A percentile compares a stretch with the other conserved stretches of the same genome.
Conservation (phyloP, 2,113 vertebrate genomes). For the Sebastes fasciatus region DNA sequence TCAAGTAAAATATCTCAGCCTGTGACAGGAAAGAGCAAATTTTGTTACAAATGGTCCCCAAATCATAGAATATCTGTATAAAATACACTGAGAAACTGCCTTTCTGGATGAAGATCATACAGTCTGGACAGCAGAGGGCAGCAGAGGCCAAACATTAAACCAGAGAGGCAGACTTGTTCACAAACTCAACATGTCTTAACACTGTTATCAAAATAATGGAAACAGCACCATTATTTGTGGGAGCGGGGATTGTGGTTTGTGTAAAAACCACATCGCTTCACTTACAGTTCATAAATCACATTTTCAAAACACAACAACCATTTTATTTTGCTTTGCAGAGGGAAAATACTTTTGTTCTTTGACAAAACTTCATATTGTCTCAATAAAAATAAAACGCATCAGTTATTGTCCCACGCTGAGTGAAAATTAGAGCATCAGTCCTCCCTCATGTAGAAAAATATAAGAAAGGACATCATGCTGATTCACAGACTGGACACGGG, state of each 20-base stretch:
- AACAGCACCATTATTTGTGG: neutral
- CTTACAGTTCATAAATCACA: constrained; percentile 11
- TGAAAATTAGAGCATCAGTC: neutral
- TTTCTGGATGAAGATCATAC: neutral
- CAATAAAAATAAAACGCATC: neutral
- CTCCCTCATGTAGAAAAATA: neutral
- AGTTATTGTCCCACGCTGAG: neutral
- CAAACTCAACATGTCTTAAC: constrained; percentile 3
- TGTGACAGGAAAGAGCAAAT: neutral
- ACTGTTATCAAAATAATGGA: neutral
- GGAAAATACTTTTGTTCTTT: neutral
- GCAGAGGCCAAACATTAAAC: constrained; percentile 32
- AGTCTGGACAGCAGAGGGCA: constrained; percentile 54
- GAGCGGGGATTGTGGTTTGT: constrained; percentile 1
- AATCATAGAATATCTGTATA: neutral
- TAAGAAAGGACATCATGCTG: neutral
- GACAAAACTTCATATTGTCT: neutral
- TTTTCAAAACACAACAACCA: neutral
- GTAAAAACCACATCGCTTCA: constrained; percentile 5
- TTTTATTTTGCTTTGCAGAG: neutral
- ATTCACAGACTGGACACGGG: neutral
- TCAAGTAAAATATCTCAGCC: neutral
- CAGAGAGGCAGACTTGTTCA: neutral
- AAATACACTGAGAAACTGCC: neutral
- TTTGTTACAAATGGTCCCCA: neutral